Percentiles rank a stretch among this genome's conserved stretches.
These are phyloP conservation scores for Habropoda laboriosa DNA, from an alignment of 1,140 invertebrate species.

Conservation along the genomic window DNA sequence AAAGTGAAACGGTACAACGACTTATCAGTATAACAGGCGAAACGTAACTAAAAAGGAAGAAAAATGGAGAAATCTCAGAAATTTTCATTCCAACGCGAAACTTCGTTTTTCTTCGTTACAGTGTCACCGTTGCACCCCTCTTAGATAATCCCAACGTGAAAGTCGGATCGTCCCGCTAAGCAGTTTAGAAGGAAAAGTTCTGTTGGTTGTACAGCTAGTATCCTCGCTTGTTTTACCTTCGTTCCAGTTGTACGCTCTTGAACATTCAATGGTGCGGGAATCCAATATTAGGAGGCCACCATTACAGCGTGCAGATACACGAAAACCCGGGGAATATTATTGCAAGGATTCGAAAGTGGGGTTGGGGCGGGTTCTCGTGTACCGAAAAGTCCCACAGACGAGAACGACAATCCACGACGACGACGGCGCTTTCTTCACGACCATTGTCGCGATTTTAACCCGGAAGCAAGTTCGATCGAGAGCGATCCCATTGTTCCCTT, in stretches of 20 bases:
- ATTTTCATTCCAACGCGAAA: slow-evolving; percentile 4
- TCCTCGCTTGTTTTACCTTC: background rate
- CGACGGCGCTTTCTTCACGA: background rate
- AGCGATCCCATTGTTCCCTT: background rate
- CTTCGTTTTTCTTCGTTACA: background rate
- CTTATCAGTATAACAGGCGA: too few relatives aligned
- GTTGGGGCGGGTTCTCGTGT: background rate
- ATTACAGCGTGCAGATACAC: too few relatives aligned
- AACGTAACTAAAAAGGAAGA: background rate
- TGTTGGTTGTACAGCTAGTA: background rate
- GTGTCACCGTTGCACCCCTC: background rate
- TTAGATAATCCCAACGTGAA: background rate
- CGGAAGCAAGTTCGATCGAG: background rate
- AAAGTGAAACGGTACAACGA: too few relatives aligned
- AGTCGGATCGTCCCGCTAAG: background rate
- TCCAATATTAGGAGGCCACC: background rate
- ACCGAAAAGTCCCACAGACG: background rate
- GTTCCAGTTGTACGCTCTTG: background rate
- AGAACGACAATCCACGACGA: background rate
- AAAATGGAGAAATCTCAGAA: background rate
- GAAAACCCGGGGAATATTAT: slow-evolving; percentile 4
- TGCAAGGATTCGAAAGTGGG: too few relatives aligned
- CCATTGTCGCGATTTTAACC: background rate
- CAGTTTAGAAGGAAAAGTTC: background rate
- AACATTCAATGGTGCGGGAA: background rate